Evolutionary conservation across 2,888 invertebrate species (phyloP).

Genomic region (Gastrophysa polygoni): DNA sequence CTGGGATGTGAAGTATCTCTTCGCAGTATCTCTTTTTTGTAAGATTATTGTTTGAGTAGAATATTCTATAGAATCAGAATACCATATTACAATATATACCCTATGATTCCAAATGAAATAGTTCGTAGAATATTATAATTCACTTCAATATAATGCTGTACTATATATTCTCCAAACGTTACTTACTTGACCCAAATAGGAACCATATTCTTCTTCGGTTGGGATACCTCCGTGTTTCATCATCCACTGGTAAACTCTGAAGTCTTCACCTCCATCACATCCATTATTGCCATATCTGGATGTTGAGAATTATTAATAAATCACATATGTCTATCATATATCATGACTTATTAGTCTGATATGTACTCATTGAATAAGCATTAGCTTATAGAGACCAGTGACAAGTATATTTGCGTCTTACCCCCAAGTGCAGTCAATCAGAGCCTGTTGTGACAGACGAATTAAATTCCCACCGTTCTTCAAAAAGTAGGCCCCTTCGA

Average conservation of each 20-base stretch:
- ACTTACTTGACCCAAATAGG: conserved; percentile 82
- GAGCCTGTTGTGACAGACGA: conserved; percentile 88
- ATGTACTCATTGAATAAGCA: too few relatives aligned
- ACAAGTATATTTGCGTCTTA: conserved; percentile 46
- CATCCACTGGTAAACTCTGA: conserved; percentile 91
- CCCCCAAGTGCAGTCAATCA: conserved; percentile 96
- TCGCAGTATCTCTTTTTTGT: too few relatives aligned
- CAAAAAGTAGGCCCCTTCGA: conserved; percentile 90
- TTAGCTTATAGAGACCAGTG: too few relatives aligned
- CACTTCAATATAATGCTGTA: too few relatives aligned
- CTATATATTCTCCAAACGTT: not conserved
- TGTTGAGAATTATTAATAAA: not conserved
- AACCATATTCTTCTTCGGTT: conserved; percentile 89
- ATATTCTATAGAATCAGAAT: too few relatives aligned
- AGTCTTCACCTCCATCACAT: conserved; percentile 98
- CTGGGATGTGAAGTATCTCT: too few relatives aligned
- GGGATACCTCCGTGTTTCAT: conserved; percentile 87
- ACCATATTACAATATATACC: too few relatives aligned
- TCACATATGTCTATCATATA: too few relatives aligned
- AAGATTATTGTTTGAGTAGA: too few relatives aligned
- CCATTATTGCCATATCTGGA: conserved; percentile 87
- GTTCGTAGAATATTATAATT: too few relatives aligned
- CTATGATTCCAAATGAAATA: too few relatives aligned
- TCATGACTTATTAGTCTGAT: too few relatives aligned
- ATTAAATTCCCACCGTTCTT: conserved; percentile 81